Conservation (phyloP, 2,113 vertebrate genomes). For the Thamnaconus septentrionalis region DNA sequence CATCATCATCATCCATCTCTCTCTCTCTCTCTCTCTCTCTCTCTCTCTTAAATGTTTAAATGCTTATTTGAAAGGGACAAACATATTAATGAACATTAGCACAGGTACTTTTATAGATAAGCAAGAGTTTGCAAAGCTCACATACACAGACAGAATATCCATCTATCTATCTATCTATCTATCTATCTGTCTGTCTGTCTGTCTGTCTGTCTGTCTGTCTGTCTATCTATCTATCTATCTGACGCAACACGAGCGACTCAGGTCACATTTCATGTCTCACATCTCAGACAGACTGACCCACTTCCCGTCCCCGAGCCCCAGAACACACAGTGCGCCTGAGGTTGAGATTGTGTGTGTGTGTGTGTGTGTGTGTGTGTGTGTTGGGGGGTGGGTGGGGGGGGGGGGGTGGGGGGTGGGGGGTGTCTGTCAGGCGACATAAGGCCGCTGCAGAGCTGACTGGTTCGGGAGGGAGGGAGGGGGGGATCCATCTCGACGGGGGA, state of each 20-base stretch:
- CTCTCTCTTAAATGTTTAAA: background rate
- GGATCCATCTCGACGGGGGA: constrained; percentile 46
- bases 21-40: constrained; percentile 1
- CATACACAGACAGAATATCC: background rate
- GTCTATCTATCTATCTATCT: constrained; percentile 6
- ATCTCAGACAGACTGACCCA: constrained; percentile 69
- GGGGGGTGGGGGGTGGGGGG: constrained; percentile 36
- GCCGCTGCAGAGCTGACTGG: constrained; percentile 65
- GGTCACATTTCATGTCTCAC: constrained; percentile 25
- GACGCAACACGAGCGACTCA: constrained; percentile 14
- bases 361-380: too few relatives aligned
- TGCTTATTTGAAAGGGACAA: too few relatives aligned
- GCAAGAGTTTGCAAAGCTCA: too few relatives aligned
- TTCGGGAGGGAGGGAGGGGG: constrained; percentile 48
- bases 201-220: constrained; percentile 13
- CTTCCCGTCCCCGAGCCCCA: constrained; percentile 41
- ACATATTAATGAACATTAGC: too few relatives aligned
- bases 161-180: constrained; percentile 11
- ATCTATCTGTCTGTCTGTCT: constrained; percentile 18
- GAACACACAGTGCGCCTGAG: constrained; percentile 62
- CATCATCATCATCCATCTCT: constrained; percentile 41
- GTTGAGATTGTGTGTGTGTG: too few relatives aligned
- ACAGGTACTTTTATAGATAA: too few relatives aligned
- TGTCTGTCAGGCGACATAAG: constrained; percentile 47
- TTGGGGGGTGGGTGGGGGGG: constrained; percentile 22